phyloP scores from a whole-genome alignment of 2,888 invertebrate species.

The Agrypnus murinus region DNA sequence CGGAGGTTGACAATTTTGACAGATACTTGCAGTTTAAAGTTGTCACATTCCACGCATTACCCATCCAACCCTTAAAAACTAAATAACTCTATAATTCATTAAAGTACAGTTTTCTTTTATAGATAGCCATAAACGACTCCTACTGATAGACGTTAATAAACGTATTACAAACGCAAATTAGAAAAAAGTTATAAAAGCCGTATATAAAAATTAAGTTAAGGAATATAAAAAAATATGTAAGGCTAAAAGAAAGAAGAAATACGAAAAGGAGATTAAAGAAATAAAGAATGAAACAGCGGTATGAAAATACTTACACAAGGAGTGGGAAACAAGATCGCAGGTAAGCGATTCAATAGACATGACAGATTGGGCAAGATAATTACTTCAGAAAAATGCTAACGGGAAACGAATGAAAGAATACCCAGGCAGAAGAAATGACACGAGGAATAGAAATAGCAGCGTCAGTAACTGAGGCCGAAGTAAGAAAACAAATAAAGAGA shows the following conservation, averaged over 20 bases:
- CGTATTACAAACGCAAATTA: no score
- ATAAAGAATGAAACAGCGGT: neutral
- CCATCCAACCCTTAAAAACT: no score
- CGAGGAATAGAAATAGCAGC: neutral
- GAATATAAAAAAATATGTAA: neutral
- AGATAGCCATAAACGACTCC: no score
- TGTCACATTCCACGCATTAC: no score
- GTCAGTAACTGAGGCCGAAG: neutral
- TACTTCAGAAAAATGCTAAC: neutral
- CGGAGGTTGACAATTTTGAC: no score
- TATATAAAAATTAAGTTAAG: neutral
- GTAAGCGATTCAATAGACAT: conserved; percentile 2
- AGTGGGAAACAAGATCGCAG: neutral
- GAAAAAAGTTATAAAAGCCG: no score
- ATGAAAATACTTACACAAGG: neutral
- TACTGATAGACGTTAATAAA: no score
- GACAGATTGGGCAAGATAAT: neutral
- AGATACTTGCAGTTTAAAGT: no score
- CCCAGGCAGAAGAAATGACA: neutral
- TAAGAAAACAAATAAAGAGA: no score
- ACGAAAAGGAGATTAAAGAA: conserved; percentile 4
- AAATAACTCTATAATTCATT: no score
- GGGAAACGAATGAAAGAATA: neutral
- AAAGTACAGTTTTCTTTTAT: no score
- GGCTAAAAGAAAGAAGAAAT: neutral